phyloP scores from a whole-genome alignment of 2,888 invertebrate species.

The Campoplex capitator region DNA sequence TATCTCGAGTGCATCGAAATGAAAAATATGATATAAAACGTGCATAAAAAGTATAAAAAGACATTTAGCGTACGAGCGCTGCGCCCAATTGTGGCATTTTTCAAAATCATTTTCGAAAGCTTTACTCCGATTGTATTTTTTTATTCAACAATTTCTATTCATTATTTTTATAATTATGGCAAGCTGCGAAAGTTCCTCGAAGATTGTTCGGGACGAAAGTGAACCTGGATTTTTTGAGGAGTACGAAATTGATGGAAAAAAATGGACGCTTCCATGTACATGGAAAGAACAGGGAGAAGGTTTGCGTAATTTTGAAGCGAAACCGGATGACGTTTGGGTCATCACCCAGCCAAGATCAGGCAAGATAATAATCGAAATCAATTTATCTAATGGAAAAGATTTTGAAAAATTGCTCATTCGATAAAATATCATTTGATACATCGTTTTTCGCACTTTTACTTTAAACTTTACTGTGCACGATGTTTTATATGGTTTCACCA shows the following conservation, averaged over 20 bases:
- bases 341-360: constrained; percentile 92
- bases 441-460: neutral
- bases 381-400: neutral
- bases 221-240: constrained; percentile 21
- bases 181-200: constrained; percentile 27
- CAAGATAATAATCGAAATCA: constrained; percentile 75
- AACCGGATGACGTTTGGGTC: constrained; percentile 90
- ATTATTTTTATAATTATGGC: constrained; percentile 39
- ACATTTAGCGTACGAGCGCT: neutral
- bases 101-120: neutral
- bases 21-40: neutral
- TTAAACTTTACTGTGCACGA: neutral
- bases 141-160: neutral
- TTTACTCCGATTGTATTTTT: neutral
- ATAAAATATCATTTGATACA: neutral
- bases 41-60: neutral
- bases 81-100: neutral
- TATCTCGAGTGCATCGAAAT: neutral
- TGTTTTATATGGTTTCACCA: neutral
- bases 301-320: constrained; percentile 89
- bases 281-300: constrained; percentile 87
- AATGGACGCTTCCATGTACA: constrained; percentile 89
- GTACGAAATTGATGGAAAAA: constrained; percentile 87
- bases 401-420: neutral
- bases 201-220: constrained; percentile 1